Conservation (phyloP, 2,888 invertebrate species). For the Metopia argyrocephala region DNA sequence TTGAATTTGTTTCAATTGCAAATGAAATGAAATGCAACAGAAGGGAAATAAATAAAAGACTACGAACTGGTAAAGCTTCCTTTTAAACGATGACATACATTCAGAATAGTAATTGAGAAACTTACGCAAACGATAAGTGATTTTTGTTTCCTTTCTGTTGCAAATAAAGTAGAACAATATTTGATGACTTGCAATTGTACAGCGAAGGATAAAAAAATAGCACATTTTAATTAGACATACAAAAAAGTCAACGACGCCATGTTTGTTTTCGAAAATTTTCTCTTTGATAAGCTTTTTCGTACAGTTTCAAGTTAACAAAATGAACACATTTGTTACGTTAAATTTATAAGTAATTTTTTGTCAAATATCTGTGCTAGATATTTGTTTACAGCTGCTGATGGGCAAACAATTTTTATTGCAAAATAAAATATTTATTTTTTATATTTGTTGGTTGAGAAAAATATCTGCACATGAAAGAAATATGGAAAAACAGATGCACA, state of each 20-base stretch:
- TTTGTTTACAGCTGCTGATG: background rate
- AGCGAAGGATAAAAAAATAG: constrained; percentile 11
- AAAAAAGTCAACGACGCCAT: too few relatives aligned
- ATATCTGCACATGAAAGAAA: constrained; percentile 59
- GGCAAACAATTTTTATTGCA: constrained; percentile 51
- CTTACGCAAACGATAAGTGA: constrained; percentile 45
- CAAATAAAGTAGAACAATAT: constrained; percentile 48
- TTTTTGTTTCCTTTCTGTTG: constrained; percentile 49
- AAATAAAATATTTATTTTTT: constrained; percentile 29
- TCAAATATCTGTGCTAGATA: background rate
- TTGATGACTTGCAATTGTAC: constrained; percentile 24
- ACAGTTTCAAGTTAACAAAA: too few relatives aligned
- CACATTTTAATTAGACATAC: background rate
- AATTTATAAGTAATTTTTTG: too few relatives aligned
- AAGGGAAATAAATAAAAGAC: background rate
- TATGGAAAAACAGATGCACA: constrained; percentile 62
- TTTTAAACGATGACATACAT: constrained; percentile 52
- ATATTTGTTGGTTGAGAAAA: constrained; percentile 40
- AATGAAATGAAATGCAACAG: background rate
- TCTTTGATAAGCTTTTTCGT: too few relatives aligned
- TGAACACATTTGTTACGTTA: too few relatives aligned
- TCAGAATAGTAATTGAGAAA: constrained; percentile 42
- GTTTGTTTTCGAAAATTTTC: too few relatives aligned
- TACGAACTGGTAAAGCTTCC: constrained; percentile 23
- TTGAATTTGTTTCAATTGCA: constrained; percentile 16